phyloP scores from a whole-genome alignment of 2,113 vertebrate genomes.

The Channa maculata region DNA sequence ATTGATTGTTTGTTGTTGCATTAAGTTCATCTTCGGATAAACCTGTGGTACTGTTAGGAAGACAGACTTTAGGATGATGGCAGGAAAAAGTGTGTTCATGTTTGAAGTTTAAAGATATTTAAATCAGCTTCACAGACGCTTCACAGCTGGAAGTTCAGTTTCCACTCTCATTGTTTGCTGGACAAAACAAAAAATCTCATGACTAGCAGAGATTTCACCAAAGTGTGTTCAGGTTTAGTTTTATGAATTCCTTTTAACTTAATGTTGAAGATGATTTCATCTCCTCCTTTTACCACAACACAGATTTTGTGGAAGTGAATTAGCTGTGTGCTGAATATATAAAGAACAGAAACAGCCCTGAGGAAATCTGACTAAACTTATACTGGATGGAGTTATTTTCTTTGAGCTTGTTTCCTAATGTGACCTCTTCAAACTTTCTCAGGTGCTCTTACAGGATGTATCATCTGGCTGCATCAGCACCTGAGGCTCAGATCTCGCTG shows the following conservation, averaged over 20 bases:
- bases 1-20: too few species aligned
- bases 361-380: neutral
- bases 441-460: slow-evolving; percentile 21
- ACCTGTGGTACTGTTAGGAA: neutral
- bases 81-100: slow-evolving; percentile 17
- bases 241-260: slow-evolving; percentile 1
- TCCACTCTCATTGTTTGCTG: slow-evolving; percentile 9
- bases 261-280: neutral
- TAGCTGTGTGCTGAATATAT: neutral
- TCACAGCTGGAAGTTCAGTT: slow-evolving; percentile 48
- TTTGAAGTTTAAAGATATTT: slow-evolving; percentile 41
- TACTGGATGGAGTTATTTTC: neutral
- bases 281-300: too few species aligned
- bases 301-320: neutral
- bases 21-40: too few species aligned
- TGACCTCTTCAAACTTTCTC: slow-evolving; percentile 23
- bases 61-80: neutral
- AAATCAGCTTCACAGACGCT: slow-evolving; percentile 41
- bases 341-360: neutral
- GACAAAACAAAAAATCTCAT: neutral
- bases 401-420: slow-evolving; percentile 8
- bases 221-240: too few species aligned
- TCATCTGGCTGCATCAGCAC: slow-evolving; percentile 9
- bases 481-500: slow-evolving; percentile 1
- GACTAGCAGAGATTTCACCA: too few species aligned